Evolutionary conservation across 2,113 vertebrate species (phyloP).

Genomic region (Lipotes vexillifer): DNA sequence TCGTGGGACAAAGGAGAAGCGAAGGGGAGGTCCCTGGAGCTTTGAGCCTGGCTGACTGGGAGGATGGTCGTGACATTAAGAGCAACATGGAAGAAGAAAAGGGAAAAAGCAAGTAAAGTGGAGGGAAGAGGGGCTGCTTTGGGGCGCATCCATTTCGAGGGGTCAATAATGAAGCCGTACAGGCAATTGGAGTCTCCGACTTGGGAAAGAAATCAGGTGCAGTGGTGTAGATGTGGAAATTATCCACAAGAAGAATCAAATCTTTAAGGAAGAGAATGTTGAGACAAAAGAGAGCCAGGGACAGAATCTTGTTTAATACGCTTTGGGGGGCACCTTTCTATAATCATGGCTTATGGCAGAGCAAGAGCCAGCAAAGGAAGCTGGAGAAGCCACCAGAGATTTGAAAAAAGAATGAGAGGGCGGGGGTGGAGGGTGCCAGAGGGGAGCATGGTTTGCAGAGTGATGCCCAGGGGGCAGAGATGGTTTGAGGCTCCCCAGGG

Average conservation of each 20-base stretch:
- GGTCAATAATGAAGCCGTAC: accelerated
- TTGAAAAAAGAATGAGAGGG: accelerated
- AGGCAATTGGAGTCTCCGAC: accelerated
- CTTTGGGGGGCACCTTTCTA: neutral
- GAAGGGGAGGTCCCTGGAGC: neutral
- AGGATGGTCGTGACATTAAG: neutral
- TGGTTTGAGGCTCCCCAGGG: too few relatives aligned
- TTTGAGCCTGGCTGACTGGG: neutral
- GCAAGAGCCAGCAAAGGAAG: neutral
- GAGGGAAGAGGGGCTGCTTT: neutral
- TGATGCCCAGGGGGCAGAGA: neutral
- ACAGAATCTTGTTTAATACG: neutral
- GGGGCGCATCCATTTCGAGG: accelerated
- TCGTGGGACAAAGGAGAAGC: neutral
- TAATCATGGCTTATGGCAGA: neutral
- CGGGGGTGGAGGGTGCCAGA: neutral
- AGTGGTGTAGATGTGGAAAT: neutral
- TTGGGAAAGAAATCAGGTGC: neutral
- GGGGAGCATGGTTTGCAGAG: neutral
- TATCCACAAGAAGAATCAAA: neutral
- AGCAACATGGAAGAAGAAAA: neutral
- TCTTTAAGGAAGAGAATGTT: neutral
- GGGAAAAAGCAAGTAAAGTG: neutral
- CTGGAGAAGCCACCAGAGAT: neutral
- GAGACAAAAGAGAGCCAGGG: neutral